phyloP scores from a whole-genome alignment of 2,888 invertebrate genomes.

The Tanytarsus gracilentus region DNA sequence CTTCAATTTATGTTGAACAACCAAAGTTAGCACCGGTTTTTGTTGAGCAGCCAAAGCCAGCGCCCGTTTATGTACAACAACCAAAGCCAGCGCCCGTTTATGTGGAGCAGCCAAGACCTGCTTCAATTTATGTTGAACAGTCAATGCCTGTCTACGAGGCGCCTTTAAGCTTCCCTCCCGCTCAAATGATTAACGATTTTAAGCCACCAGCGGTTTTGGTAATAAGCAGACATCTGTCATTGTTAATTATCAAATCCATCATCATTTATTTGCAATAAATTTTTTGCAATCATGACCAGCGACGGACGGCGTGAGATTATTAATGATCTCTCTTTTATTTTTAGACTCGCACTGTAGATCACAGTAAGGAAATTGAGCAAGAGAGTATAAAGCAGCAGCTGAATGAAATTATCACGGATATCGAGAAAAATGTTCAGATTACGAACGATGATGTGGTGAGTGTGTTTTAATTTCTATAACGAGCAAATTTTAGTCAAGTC shows the following conservation, averaged over 20 bases:
- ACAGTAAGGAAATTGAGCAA: constrained; percentile 20
- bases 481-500: background rate
- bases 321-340: background rate
- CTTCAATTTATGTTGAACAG: too few species aligned
- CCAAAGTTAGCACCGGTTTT: too few species aligned
- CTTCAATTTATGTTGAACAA: too few species aligned
- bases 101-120: too few species aligned
- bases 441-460: constrained; percentile 4
- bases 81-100: too few species aligned
- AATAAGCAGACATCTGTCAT: background rate
- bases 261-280: constrained; percentile 1
- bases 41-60: too few species aligned
- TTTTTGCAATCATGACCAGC: background rate
- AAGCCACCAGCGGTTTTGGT: constrained; percentile 9
- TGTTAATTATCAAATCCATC: background rate
- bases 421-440: constrained; percentile 14
- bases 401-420: constrained; percentile 24
- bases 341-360: background rate
- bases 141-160: too few species aligned
- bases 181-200: background rate
- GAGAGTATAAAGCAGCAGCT: constrained; percentile 21
- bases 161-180: too few species aligned
- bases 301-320: background rate
- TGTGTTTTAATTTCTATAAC: background rate
- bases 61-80: too few species aligned